Base-by-base conservation (phyloP, 2,888 invertebrate species). In the Lochmaea capreae region DNA sequence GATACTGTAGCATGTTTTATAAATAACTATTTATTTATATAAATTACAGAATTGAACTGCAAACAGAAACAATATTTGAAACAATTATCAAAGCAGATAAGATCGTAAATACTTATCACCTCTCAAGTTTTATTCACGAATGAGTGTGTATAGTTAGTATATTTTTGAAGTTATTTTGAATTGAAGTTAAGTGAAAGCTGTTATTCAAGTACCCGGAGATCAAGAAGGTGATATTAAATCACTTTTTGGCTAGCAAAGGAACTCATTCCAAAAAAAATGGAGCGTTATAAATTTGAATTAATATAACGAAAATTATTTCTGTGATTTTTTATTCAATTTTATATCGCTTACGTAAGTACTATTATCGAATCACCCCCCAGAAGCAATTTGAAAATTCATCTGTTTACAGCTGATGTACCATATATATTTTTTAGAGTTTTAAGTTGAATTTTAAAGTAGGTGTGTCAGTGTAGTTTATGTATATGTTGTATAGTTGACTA, bases 401-500 rank as follows among this genome's bases (percentile, higher is more conserved):
- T 69, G 57, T 65, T 73, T 73, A 69, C 68, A 86, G 84, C 85
- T 85, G 84, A 85, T 84, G 79, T 79, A 78, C 74, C 76, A 85
- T 86, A 86, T 39, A 39, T 86, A 86, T 86, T 85, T 86, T 86
- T 86, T 83, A 85, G 86, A 84, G 84, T 84, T 86, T 85, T 84
- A 82, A 80, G 81, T 83, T 83, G 6, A 14, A 82, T 79, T 81
- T 83, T 81, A 83, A 80, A 82, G 83, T 86, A 86, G 85, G 82
- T 86, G 85, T 86, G 85, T 86, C 85, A 85, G 83, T 86, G 85
- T 86, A 85, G 84, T 84, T 39, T 85, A 84, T 84, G 84, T 85
- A 85, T 83, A 85, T 86, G 85, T 85, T 86, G 85, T 86, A 85
- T 86, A 86, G 86, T 85, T 84, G 86, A 86, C 84, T 86, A 86